These are phyloP conservation scores for Drosophila imparisetae DNA, from an alignment of 2,888 invertebrate genomes.

Conservation along the genomic window DNA sequence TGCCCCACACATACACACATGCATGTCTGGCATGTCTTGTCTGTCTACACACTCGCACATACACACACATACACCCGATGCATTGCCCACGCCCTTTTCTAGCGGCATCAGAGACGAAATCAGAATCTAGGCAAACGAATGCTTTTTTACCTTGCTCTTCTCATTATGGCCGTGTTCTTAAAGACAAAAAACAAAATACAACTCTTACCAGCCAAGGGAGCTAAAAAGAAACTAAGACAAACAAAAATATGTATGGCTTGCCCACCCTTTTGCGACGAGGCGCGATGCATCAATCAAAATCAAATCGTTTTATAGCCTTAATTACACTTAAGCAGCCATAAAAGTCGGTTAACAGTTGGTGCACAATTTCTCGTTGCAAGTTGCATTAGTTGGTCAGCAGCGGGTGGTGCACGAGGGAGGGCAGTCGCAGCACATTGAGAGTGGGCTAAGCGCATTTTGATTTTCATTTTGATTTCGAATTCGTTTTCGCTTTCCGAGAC, in stretches of 20 bases:
- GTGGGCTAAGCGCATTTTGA: slow-evolving; percentile 17
- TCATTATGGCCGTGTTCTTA: not conserved
- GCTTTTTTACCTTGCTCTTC: slow-evolving; percentile 1
- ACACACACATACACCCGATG: slow-evolving; percentile 23
- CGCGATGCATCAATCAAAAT: slow-evolving; percentile 66
- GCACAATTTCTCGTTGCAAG: slow-evolving; percentile 55
- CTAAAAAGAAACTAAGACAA: slow-evolving; percentile 3
- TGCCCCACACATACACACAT: slow-evolving; percentile 22
- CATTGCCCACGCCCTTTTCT: slow-evolving; percentile 67
- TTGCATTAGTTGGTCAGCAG: slow-evolving; percentile 37
- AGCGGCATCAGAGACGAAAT: slow-evolving; percentile 21
- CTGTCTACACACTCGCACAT: slow-evolving; percentile 32
- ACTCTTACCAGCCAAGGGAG: not conserved
- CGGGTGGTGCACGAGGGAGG: not conserved
- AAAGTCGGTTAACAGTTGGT: slow-evolving; percentile 67
- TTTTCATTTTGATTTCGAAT: slow-evolving; percentile 41
- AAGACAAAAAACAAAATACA: not conserved
- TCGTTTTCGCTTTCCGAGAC: slow-evolving; percentile 63
- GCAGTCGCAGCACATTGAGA: not conserved
- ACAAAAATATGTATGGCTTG: slow-evolving; percentile 6
- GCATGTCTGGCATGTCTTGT: slow-evolving; percentile 8
- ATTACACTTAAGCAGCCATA: slow-evolving; percentile 72
- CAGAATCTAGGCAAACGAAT: slow-evolving; percentile 21
- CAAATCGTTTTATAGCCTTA: slow-evolving; percentile 75
- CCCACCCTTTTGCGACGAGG: slow-evolving; percentile 35